Base-by-base conservation (phyloP, 2,888 invertebrate species). In the Oscheius sp. region DNA sequence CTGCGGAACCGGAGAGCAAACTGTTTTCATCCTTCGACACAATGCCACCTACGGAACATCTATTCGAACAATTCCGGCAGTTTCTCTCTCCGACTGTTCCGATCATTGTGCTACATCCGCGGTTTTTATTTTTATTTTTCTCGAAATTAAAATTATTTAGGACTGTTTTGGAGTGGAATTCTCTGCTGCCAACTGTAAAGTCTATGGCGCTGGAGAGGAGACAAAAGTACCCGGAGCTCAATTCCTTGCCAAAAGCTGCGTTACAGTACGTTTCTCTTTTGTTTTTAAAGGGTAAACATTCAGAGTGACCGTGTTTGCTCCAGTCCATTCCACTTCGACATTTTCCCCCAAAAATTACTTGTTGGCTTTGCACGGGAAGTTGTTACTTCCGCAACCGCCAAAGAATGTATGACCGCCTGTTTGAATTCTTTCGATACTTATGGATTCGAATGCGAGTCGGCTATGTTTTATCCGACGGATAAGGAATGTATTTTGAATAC, bases 331-430 rank as follows among this genome's bases (percentile, higher is more conserved):
- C 82, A 83, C 47, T 85, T 85, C 74, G 85, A 85, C 59, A 73
- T 82, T 38, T 78, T 80, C 72, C 81, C 83, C 65, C 84, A 85
- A 67, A 84, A 82, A 74, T 82, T 85, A 50, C 76, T 85, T 33
- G 84, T 85, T 49, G 85, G 85, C 26, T 86, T 84, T 68, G 85
- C 85, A n/a, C 77, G 85, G 8, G 84, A 86, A 66, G 85, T 85
- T 61, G 85, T 84, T 8, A 74, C 83, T 26, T 80, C 85, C 44
- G 78, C 80, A n/a, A 74, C 74, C 33, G 75, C 61, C 54, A 64
- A 78, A 71, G 68, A 75, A 22, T 85, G 83, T 56, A 73, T 86
- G 68, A 70, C 84, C 45, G 82, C 80, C 5, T 86, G 86, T 62
- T 69, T 86, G 57, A 83, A 84, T 72, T 71, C 82, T 47, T 82